A percentile compares a stretch with the other conserved stretches of the same genome.
Evolutionary conservation across 2,888 invertebrate genomes (phyloP).

Genomic region (Drosophila helvetica): DNA sequence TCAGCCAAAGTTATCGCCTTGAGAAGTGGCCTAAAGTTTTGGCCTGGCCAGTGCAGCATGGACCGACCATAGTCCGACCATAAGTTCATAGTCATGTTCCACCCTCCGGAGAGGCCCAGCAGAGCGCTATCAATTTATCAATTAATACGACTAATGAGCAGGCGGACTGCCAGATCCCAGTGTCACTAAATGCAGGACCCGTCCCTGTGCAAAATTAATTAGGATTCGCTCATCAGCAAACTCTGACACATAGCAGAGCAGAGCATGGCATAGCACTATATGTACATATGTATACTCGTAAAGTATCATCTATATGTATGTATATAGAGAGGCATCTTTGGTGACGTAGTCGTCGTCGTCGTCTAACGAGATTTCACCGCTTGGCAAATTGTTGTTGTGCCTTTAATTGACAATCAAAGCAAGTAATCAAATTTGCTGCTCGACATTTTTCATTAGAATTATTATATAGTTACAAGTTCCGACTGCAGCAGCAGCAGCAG

Average conservation of each 20-base stretch:
- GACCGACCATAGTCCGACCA: neutral
- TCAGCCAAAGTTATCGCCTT: conserved; percentile 38
- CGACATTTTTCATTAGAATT: conserved; percentile 77
- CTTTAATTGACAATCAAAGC: conserved; percentile 77
- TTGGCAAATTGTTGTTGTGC: conserved; percentile 64
- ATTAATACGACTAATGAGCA: conserved; percentile 74
- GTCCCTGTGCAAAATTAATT: conserved; percentile 66
- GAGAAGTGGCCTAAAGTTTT: conserved; percentile 55
- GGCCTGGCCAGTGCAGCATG: neutral
- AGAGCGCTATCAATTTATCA: conserved; percentile 73
- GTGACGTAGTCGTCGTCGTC: conserved; percentile 27
- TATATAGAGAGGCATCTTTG: neutral
- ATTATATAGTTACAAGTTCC: conserved; percentile 69
- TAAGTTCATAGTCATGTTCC: conserved; percentile 1
- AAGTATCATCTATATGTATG: neutral
- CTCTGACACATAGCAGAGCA: conserved; percentile 36
- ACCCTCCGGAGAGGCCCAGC: conserved; percentile 10
- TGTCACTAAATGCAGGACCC: conserved; percentile 70
- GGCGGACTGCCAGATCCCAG: conserved; percentile 68
- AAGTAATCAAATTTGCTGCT: conserved; percentile 74
- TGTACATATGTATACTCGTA: conserved; percentile 13
- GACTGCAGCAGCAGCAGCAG: conserved; percentile 32
- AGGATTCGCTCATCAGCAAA: conserved; percentile 68
- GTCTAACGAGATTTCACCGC: conserved; percentile 37
- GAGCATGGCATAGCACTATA: neutral